These are phyloP conservation scores for Serrognathus titanus DNA, from an alignment of 2,888 invertebrate species.

Conservation along the genomic window DNA sequence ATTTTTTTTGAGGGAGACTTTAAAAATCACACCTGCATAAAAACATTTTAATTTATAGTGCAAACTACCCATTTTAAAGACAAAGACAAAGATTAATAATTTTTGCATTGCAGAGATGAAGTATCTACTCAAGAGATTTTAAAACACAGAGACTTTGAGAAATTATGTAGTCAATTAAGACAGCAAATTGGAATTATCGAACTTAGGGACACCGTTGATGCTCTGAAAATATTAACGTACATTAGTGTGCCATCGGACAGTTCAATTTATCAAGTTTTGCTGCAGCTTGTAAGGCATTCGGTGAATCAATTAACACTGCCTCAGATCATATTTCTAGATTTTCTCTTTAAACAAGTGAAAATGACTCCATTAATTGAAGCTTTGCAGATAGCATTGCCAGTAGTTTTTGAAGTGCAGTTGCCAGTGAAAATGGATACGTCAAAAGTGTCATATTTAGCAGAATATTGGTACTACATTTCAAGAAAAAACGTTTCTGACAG, in stretches of 20 bases:
- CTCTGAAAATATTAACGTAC: slow-evolving; percentile 57
- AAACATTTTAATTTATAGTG: too few species aligned
- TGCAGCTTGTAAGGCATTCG: slow-evolving; percentile 60
- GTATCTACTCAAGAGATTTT: slow-evolving; percentile 49
- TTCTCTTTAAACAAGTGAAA: slow-evolving; percentile 52
- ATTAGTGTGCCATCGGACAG: slow-evolving; percentile 58
- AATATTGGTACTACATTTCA: slow-evolving; percentile 56
- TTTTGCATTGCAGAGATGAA: slow-evolving; percentile 38
- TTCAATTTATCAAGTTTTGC: slow-evolving; percentile 58
- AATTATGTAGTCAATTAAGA: slow-evolving; percentile 58
- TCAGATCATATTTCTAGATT: slow-evolving; percentile 62
- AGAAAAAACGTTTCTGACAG: slow-evolving; percentile 52
- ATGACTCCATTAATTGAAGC: slow-evolving; percentile 61
- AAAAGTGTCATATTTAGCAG: slow-evolving; percentile 52
- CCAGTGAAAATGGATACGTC: slow-evolving; percentile 56
- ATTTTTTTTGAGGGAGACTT: too few species aligned
- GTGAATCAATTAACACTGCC: slow-evolving; percentile 59
- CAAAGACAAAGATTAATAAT: too few species aligned
- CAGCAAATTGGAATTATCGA: slow-evolving; percentile 54
- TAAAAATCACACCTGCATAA: too few species aligned
- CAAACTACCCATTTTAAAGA: too few species aligned
- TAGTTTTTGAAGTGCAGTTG: slow-evolving; percentile 64
- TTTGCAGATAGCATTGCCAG: slow-evolving; percentile 61
- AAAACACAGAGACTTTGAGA: slow-evolving; percentile 55
- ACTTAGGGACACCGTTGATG: slow-evolving; percentile 55